Conservation (phyloP, 2,113 vertebrate genomes). For the Pollachius pollachius region DNA sequence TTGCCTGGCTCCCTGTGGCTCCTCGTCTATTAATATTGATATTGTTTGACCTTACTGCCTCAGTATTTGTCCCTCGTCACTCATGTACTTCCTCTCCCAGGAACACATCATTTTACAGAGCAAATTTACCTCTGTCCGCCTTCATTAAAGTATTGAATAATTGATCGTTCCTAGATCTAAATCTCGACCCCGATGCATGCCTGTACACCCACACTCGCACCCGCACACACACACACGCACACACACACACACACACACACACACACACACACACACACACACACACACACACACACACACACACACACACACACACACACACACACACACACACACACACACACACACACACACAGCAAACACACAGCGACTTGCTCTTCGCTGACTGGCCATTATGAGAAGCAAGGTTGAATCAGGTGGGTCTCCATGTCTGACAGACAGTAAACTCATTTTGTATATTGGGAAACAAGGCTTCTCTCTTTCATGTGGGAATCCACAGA, state of each 20-base stretch:
- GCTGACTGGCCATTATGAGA: constrained; percentile 42
- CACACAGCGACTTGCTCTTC: constrained; percentile 21
- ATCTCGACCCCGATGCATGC: not conserved
- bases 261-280: too few species aligned
- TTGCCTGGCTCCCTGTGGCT: constrained; percentile 31
- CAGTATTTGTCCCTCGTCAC: constrained; percentile 44
- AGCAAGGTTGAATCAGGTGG: constrained; percentile 46
- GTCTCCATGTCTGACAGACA: constrained; percentile 38
- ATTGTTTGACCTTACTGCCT: constrained; percentile 46
- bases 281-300: too few species aligned
- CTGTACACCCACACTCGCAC: too few species aligned
- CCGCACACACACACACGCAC: too few species aligned
- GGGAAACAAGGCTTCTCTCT: constrained; percentile 29
- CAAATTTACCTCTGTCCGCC: constrained; percentile 40
- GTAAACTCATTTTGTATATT: constrained; percentile 32
- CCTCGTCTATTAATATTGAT: constrained; percentile 66
- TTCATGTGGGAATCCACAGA: constrained; percentile 30
- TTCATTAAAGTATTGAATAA: constrained; percentile 65
- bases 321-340: too few species aligned
- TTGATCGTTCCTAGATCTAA: constrained; percentile 45
- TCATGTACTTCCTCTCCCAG: constrained; percentile 40
- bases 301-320: too few species aligned
- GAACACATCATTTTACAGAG: constrained; percentile 42
- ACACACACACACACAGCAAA: too few species aligned
- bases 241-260: too few species aligned